Evolutionary conservation across 2,888 invertebrate species (phyloP), one percentile per base, ranked within the genome.

Genomic region (Drosophila mimica): DNA sequence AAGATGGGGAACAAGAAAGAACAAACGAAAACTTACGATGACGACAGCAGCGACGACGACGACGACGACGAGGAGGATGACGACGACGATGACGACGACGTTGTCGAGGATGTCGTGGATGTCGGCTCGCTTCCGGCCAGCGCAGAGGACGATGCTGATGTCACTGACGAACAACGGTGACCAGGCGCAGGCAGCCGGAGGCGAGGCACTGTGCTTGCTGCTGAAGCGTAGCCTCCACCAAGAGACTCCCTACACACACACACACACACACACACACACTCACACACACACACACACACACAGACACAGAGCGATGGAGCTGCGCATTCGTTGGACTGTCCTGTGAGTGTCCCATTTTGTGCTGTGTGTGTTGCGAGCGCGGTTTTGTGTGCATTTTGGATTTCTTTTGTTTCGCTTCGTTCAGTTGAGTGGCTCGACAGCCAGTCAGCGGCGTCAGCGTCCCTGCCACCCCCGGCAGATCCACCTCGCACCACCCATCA

Each of bases 381-480:
- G 80, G 76, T 74, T 79, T 76, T 82, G 90, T 90, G 88, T 84
- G 90, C 89, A 90, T 79, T 90, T 84, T 81, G 84, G 84, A 81
- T 88, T 87, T 81, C 76, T 86, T 88, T 83, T 82, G 83, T 77
- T 78, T 79, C 74, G 73, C 79, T 76, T 70, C 72, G 84, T 70
- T 84, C 81, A 79, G 83, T 86, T 84, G 72, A 83, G 76, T 75
- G 73, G 70, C 88, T 85, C 90, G 85, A 86, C 85, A 86, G 88
- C 85, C 85, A 86, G 85, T 86, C 85, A 89, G 85, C 84, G 88
- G 78, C 85, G 75, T 89, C 85, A 89, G 86, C 74, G 72, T 54
- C 70, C 0, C 30, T 1, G 8, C 25, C 17, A n/a, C 30, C 43
- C 34, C 15, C 20, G 3, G 20, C 38, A 17, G 7, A 28, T 11